Base-by-base conservation (phyloP, 2,113 vertebrate genomes). In the Poeciliopsis prolifica region DNA sequence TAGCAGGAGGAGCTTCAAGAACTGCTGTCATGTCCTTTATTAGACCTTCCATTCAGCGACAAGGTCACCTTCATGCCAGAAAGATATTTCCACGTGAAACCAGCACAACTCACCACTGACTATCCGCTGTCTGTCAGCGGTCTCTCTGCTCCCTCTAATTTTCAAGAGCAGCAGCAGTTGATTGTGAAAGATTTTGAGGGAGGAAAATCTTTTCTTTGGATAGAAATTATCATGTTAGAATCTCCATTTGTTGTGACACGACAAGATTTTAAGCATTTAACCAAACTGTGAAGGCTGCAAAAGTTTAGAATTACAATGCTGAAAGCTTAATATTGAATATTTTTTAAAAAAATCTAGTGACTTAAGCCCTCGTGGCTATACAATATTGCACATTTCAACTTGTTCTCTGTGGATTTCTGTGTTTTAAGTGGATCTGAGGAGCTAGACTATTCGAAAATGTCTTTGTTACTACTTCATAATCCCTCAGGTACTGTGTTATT, bases 41-140 rank as follows among this genome's bases (percentile, higher is more conserved):
- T 78, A 89, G 75, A 80, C 68, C 81, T 80, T 17, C 75, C 70
- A 85, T 87, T 86, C 79, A 90, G 83, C 81, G 68, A 66, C 88
- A 93, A 93, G 88, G 92, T 93, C 92, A 92, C 91, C 92, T 93
- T 94, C 88, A 90, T 80, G 83, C 72, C 63, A 42, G 75, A 40
- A 85, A 79, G 82, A 85, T 86, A 73, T 75, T 65, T 79, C 72
- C 81, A 63, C 78, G 29, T 65, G 63, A 79, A 84, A 89, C 74
- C 68, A 82, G 65, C 80, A 65, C 70, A 60, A 74, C 64, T 66
- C 63, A 13, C 17, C 72, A 31, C 28, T 1, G 26, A 40, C 82
- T 75, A 28, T 69, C 68, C 62, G 10, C 63, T 26, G 44, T 44
- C 81, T 66, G 69, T 70, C 63, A 71, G 73, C 81, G 72, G 65